A percentile compares a stretch with the other conserved stretches of the same genome.
Conservation (phyloP, 1,140 invertebrate genomes). For the Eriosoma lanigerum region DNA sequence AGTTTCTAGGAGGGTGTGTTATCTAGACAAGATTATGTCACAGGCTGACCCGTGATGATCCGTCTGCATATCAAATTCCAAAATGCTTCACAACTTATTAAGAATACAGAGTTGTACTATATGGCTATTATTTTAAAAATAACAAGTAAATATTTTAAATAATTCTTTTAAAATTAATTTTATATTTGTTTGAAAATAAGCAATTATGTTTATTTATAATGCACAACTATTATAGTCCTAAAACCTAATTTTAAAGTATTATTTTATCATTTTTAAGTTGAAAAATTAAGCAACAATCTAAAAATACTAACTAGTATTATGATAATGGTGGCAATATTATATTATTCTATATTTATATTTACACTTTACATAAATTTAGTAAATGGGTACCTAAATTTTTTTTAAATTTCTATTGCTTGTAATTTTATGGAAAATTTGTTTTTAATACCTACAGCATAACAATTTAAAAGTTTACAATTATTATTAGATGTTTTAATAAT, state of each 20-base stretch:
- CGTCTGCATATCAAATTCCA: slow-evolving; percentile 46
- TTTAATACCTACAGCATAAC: too few relatives aligned
- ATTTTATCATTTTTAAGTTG: background rate
- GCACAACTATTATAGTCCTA: background rate
- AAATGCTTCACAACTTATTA: slow-evolving; percentile 9
- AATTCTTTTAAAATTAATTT: background rate
- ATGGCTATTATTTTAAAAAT: background rate
- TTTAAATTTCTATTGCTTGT: too few relatives aligned
- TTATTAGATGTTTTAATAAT: too few relatives aligned
- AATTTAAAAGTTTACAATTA: too few relatives aligned
- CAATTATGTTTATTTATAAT: background rate
- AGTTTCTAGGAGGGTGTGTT: slow-evolving; percentile 21
- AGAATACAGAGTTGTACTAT: background rate
- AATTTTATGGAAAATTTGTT: too few relatives aligned
- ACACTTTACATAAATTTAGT: too few relatives aligned
- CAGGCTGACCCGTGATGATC: slow-evolving; percentile 33
- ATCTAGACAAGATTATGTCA: slow-evolving; percentile 43
- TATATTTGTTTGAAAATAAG: background rate
- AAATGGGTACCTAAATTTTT: too few relatives aligned
- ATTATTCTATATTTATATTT: too few relatives aligned
- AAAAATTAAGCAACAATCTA: slow-evolving; percentile 8
- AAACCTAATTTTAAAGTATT: background rate
- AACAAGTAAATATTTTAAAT: too few relatives aligned
- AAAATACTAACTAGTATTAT: slow-evolving; percentile 8
- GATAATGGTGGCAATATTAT: too few relatives aligned